Percentiles rank a stretch among this genome's conserved stretches.
Conservation (phyloP, 2,888 invertebrate genomes). For the Torymus tubicola region DNA sequence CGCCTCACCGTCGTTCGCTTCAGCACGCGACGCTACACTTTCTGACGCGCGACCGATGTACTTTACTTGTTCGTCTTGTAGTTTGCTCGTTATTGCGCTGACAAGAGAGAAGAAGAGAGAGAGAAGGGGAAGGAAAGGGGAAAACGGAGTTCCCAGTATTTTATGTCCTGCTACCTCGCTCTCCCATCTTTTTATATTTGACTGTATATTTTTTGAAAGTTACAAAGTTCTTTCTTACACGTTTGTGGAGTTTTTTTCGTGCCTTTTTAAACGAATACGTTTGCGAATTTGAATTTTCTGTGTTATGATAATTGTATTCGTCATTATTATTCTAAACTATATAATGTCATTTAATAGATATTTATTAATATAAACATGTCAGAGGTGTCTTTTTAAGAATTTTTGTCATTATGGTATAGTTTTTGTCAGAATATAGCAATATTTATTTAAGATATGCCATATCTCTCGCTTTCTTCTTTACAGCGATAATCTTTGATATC, state of each 20-base stretch:
- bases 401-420: too few species aligned
- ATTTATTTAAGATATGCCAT: too few species aligned
- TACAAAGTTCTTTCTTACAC: not conserved
- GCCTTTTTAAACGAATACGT: not conserved
- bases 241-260: not conserved
- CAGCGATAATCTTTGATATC: too few species aligned
- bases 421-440: too few species aligned
- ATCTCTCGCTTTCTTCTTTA: too few species aligned
- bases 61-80: slow-evolving; percentile 19
- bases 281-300: too few species aligned
- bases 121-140: not conserved
- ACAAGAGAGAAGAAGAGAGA: not conserved
- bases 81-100: not conserved
- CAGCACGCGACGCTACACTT: not conserved
- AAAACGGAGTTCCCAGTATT: not conserved
- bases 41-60: not conserved
- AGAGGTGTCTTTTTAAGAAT: too few species aligned
- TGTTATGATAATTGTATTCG: too few species aligned
- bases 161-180: slow-evolving; percentile 3
- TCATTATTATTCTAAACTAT: too few species aligned
- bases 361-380: not conserved
- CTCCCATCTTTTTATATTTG: not conserved
- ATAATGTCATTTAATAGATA: not conserved
- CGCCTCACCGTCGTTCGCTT: not conserved
- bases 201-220: not conserved